Conservation (phyloP, 2,113 vertebrate genomes). For the Ciconia maguari region DNA sequence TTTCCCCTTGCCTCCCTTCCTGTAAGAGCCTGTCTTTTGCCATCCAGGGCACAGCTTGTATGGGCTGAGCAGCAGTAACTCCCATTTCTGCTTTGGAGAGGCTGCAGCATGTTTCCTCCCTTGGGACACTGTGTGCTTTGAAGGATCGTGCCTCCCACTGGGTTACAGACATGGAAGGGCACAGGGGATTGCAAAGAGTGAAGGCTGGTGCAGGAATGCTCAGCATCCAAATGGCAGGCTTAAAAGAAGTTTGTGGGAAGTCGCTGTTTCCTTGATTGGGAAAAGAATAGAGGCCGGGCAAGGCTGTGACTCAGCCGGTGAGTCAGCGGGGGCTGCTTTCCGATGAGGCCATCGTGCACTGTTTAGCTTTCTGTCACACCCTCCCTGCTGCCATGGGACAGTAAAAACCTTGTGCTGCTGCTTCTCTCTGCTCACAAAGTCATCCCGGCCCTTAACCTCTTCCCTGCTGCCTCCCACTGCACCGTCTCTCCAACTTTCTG, state of each 20-base stretch:
- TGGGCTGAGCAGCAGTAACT: not conserved
- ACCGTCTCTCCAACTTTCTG: fast-evolving
- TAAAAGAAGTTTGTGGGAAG: conserved; percentile 1
- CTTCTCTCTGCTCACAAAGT: not conserved
- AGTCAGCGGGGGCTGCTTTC: conserved; percentile 24
- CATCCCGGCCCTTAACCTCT: not conserved
- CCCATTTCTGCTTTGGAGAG: not conserved
- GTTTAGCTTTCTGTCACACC: not conserved
- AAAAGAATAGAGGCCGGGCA: conserved; percentile 1
- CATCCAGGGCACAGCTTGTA: not conserved
- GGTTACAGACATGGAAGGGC: not conserved
- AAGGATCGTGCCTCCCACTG: not conserved
- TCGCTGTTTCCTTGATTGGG: conserved; percentile 48
- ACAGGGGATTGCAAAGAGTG: not conserved
- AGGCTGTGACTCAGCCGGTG: not conserved
- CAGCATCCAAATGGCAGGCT: not conserved
- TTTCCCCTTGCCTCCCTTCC: not conserved
- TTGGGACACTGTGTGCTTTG: not conserved
- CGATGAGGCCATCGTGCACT: not conserved
- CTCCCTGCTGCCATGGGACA: not conserved
- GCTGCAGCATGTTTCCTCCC: not conserved
- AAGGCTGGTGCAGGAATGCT: not conserved
- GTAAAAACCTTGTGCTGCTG: not conserved
- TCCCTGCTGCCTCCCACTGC: not conserved
- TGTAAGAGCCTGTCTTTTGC: not conserved